Evolutionary conservation across 2,888 invertebrate genomes (phyloP), one percentile per base, ranked within the genome.

Genomic region (Philhelius pedissequus): DNA sequence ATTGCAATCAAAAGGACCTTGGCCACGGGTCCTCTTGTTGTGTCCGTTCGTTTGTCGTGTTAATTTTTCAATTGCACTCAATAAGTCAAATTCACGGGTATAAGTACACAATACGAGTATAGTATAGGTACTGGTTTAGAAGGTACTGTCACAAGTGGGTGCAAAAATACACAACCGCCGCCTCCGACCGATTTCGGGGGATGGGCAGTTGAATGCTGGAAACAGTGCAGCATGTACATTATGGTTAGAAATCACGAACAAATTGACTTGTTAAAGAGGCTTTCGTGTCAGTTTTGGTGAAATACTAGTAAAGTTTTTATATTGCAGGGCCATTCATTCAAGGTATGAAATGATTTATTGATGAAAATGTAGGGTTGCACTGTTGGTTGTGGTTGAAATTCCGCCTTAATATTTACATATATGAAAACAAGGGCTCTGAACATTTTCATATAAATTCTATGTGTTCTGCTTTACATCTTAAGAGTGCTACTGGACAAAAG

Each of bases 51-150:
- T n/a, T 18, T 64, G 18, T 18, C 5, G 20, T 35, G 52, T 52
- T 77, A 58, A 76, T 76, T 76, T 60, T 76, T 76, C 76, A 76
- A 81, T 76, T 81, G 76, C 81, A 81, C 52, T 66, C 70, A 60
- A 81, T 81, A 81, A 76, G 43, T 76, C 20, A 71, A 71, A 81
- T 52, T 71, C 66, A 30, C 58, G 27, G 66, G 66, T 52, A n/a
- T n/a, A 30, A 50, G 20, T 45, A 45, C 13, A 35, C 35, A 56
- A 13, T 66, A n/a, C n/a, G n/a, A n/a, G n/a, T n/a, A n/a, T n/a
- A n/a, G n/a, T n/a, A n/a, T n/a, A n/a, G n/a, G 48, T 20, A 35
- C 13, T 40, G 50, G 32, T 32, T 48, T 50, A 45, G n/a, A n/a
- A 45, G 11, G 45, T 1, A 20, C 45, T 45, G 20, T 20, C 45